These are phyloP conservation scores for Plotosus lineatus DNA, from an alignment of 2,113 vertebrate genomes.

Conservation along the genomic window DNA sequence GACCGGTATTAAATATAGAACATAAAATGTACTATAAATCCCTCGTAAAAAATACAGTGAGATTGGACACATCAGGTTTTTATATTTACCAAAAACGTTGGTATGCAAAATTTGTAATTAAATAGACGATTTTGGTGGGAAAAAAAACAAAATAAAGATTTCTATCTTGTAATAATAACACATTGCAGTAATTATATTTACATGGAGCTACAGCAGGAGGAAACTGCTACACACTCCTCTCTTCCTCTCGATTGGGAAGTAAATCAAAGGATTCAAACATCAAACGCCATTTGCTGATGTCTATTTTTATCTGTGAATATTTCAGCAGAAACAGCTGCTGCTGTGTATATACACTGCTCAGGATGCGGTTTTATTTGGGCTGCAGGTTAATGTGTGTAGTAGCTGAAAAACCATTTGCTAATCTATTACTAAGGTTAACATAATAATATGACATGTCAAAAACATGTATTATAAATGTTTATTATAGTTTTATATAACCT, in stretches of 20 bases:
- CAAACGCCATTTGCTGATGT: not conserved
- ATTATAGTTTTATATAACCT: not conserved
- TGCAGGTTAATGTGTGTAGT: not conserved
- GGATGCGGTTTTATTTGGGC: not conserved
- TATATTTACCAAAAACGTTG: too few relatives aligned
- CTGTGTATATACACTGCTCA: not conserved
- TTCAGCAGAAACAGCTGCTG: not conserved
- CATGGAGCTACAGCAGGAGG: not conserved
- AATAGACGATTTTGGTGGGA: too few relatives aligned
- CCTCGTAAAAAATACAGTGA: too few relatives aligned
- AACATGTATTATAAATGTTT: not conserved
- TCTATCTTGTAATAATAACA: not conserved
- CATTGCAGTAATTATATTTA: not conserved
- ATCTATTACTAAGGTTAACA: not conserved
- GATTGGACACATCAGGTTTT: too few relatives aligned
- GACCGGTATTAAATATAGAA: too few relatives aligned
- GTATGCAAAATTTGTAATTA: too few relatives aligned
- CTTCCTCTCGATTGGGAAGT: not conserved
- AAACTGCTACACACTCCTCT: not conserved
- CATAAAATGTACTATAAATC: too few relatives aligned
- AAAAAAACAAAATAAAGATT: too few relatives aligned
- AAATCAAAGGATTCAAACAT: constrained; percentile 14
- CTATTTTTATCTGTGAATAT: not conserved
- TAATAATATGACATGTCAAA: not conserved
- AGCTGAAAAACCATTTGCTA: not conserved